These are phyloP conservation scores for Dicyrtoma fusca DNA, from an alignment of 2,888 invertebrate genomes.

Conservation along the genomic window DNA sequence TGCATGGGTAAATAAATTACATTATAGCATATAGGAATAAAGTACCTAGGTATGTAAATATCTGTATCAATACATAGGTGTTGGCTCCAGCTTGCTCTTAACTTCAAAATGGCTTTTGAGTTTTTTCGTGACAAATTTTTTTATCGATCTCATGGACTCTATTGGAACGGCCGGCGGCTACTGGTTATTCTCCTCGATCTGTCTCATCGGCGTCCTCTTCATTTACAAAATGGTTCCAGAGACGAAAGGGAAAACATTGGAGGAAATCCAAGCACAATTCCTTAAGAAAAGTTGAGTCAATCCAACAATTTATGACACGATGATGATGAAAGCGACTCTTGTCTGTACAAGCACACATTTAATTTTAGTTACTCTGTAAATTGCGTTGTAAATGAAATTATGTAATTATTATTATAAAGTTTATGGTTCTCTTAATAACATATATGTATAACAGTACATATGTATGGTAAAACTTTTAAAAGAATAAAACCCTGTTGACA, in stretches of 20 bases:
- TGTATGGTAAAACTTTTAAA: too few relatives aligned
- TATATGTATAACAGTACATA: too few relatives aligned
- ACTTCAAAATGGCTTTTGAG: conserved; percentile 49
- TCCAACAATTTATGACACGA: too few relatives aligned
- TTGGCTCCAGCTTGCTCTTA: conserved; percentile 45
- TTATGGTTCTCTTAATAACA: too few relatives aligned
- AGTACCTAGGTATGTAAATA: not conserved
- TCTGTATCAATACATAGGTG: conserved; percentile 24
- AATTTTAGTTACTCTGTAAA: too few relatives aligned
- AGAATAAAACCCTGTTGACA: too few relatives aligned
- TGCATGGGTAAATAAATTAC: not conserved
- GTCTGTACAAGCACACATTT: too few relatives aligned
- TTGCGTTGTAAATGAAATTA: too few relatives aligned
- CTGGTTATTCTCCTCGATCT: conserved; percentile 46
- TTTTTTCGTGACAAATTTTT: conserved; percentile 46
- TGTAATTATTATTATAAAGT: too few relatives aligned
- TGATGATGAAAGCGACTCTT: too few relatives aligned
- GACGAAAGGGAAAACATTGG: conserved; percentile 1
- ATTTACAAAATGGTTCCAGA: conserved; percentile 24
- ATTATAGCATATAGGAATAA: not conserved
- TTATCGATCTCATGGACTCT: conserved; percentile 41
- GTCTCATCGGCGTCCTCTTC: conserved; percentile 42
- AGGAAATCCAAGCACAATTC: conserved; percentile 17
- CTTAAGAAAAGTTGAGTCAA: too few relatives aligned
- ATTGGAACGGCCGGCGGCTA: conserved; percentile 45